Evolutionary conservation across 2,113 vertebrate genomes (phyloP).

Genomic region (Podocnemis expansa): DNA sequence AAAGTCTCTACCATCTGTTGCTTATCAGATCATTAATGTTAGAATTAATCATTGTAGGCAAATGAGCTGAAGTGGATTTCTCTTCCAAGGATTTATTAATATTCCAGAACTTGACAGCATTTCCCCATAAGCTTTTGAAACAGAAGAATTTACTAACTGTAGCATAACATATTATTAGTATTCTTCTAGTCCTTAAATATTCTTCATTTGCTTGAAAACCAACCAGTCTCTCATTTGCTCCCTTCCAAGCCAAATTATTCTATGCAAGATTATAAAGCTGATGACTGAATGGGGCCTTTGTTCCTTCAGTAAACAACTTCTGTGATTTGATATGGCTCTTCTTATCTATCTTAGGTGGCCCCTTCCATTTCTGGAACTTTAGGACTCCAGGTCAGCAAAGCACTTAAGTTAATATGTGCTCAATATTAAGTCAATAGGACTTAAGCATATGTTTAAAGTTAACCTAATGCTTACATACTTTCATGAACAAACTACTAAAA

Average conservation of each 20-base stretch:
- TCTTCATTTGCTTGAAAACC: not conserved
- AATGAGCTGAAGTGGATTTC: not conserved
- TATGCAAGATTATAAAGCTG: not conserved
- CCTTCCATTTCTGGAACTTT: not conserved
- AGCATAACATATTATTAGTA: not conserved
- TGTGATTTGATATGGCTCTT: conserved; percentile 38
- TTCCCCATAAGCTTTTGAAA: not conserved
- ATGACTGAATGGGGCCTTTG: not conserved
- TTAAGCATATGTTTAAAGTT: conserved; percentile 20
- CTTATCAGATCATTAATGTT: not conserved
- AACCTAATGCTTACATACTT: conserved; percentile 9
- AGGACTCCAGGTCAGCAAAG: conserved; percentile 50
- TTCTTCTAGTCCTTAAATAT: not conserved
- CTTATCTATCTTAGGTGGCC: conserved; percentile 4
- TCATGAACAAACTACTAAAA: not conserved
- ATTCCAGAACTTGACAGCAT: not conserved
- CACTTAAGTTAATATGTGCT: conserved; percentile 33
- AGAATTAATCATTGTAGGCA: not conserved
- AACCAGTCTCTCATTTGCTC: not conserved
- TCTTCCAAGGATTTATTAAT: not conserved
- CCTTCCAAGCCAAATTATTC: not conserved
- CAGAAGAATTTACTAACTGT: not conserved
- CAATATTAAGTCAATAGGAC: conserved; percentile 21
- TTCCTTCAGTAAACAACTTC: not conserved
- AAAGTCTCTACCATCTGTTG: conserved; percentile 33